phyloP scores from a whole-genome alignment of 2,113 vertebrate species.

The Leptocoma aspasia region DNA sequence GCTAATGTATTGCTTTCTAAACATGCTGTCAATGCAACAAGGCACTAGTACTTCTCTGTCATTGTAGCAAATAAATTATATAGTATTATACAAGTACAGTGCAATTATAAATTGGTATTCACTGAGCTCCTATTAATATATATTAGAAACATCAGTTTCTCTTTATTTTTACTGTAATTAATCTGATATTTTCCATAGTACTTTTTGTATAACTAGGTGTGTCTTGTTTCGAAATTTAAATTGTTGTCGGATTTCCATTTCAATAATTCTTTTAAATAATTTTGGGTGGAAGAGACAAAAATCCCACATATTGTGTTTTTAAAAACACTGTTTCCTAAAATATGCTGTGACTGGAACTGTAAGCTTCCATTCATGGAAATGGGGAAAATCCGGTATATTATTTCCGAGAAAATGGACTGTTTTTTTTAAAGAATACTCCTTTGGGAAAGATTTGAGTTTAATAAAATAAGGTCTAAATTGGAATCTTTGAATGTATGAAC shows the following conservation, averaged over 20 bases:
- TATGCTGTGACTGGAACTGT: neutral
- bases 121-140: neutral
- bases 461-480: neutral
- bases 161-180: neutral
- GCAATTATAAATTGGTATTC: conserved; percentile 21
- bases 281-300: neutral
- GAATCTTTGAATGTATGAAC: neutral
- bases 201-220: neutral
- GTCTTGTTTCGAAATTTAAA: neutral
- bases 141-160: neutral
- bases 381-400: neutral
- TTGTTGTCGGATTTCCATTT: neutral
- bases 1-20: neutral
- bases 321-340: neutral
- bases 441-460: neutral
- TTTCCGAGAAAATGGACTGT: neutral
- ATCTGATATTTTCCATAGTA: neutral
- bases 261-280: neutral
- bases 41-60: neutral
- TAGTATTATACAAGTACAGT: neutral
- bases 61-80: neutral
- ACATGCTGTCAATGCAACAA: neutral
- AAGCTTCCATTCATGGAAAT: neutral
- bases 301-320: neutral
- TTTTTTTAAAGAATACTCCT: neutral